phyloP scores from a whole-genome alignment of 23 tunicate species.

The Trididemnum clinides region DNA sequence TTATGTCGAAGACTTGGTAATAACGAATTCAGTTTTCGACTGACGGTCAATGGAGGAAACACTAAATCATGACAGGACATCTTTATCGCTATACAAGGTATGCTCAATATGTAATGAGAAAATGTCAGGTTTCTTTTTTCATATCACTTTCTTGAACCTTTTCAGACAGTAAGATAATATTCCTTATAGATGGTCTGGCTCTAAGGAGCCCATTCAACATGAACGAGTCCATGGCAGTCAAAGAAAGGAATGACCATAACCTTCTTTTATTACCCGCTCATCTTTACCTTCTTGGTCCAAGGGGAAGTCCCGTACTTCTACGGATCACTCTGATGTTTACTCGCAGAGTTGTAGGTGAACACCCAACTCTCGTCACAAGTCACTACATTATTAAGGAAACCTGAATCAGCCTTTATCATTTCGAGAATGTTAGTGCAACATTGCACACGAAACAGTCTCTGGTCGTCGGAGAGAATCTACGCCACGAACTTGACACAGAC shows the following conservation, averaged over 20 bases:
- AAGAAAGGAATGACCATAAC: conserved; percentile 8
- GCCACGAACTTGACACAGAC: conserved; percentile 18
- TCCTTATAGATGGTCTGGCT: conserved; percentile 7
- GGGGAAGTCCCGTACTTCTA: conserved; percentile 14
- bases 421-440: conserved; percentile 13
- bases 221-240: conserved; percentile 6
- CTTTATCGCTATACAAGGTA: too few species aligned
- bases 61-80: too few species aligned
- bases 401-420: conserved; percentile 11
- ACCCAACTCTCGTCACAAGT: conserved; percentile 31
- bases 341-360: conserved; percentile 17
- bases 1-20: too few species aligned
- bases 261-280: not conserved
- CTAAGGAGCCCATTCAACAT: not conserved
- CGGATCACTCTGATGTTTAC: conserved; percentile 3
- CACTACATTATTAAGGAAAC: conserved; percentile 8
- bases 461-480: conserved; percentile 12
- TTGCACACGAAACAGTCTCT: conserved; percentile 22
- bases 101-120: conserved; percentile 20
- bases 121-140: conserved; percentile 9
- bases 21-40: too few species aligned
- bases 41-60: too few species aligned
- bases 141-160: not conserved
- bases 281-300: conserved; percentile 3
- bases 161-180: conserved; percentile 10